These are phyloP conservation scores for Tillus elongatus DNA, from an alignment of 2,888 invertebrate species.

Conservation along the genomic window DNA sequence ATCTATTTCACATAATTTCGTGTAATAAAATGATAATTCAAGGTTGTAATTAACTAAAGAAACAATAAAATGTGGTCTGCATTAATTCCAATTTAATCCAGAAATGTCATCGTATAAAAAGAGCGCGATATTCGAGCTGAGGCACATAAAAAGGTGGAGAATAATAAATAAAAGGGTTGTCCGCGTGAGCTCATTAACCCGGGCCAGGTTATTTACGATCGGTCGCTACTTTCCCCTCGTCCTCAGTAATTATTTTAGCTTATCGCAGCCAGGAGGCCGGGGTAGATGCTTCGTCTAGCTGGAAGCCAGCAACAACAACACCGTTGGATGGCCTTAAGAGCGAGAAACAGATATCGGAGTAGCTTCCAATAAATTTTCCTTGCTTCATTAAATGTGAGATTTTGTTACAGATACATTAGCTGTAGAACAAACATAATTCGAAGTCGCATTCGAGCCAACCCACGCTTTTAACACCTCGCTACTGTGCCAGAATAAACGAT, in stretches of 20 bases:
- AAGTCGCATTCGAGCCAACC: slow-evolving; percentile 31
- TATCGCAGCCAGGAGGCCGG: slow-evolving; percentile 22
- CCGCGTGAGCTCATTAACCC: slow-evolving; percentile 35
- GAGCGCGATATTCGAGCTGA: slow-evolving; percentile 12
- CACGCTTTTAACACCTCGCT: slow-evolving; percentile 37
- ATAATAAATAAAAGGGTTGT: slow-evolving; percentile 35
- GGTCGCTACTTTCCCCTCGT: slow-evolving; percentile 20
- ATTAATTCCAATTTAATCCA: slow-evolving; percentile 30
- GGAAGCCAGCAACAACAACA: slow-evolving; percentile 10
- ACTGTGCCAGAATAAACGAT: slow-evolving; percentile 30
- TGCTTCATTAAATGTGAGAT: slow-evolving; percentile 39
- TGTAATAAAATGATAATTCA: slow-evolving; percentile 18
- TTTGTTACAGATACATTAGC: slow-evolving; percentile 39
- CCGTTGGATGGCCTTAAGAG: slow-evolving; percentile 2
- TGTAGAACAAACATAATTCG: slow-evolving; percentile 39
- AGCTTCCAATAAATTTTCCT: slow-evolving; percentile 29
- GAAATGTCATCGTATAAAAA: slow-evolving; percentile 27
- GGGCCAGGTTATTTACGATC: slow-evolving; percentile 31
- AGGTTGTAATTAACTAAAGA: slow-evolving; percentile 22
- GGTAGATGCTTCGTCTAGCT: slow-evolving; percentile 19
- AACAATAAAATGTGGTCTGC: slow-evolving; percentile 20
- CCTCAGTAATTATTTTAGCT: slow-evolving; percentile 26
- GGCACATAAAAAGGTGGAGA: slow-evolving; percentile 24
- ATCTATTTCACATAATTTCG: slow-evolving; percentile 10
- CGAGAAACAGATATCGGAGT: slow-evolving; percentile 16